Conservation (phyloP, 2,797 vertebrate species). For the Danio choprae region DNA sequence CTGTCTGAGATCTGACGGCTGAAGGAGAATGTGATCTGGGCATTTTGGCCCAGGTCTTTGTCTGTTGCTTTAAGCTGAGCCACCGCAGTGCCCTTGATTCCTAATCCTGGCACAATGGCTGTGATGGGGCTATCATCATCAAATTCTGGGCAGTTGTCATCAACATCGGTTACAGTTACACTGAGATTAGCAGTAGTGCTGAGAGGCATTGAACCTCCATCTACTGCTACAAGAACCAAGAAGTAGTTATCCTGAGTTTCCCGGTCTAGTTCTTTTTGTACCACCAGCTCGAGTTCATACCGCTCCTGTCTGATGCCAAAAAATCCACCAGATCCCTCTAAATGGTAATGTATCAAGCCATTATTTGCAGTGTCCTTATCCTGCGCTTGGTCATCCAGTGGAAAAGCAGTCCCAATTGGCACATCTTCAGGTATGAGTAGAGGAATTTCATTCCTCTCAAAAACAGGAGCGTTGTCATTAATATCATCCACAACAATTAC, state of each 20-base stretch:
- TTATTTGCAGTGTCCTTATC: constrained; percentile 76
- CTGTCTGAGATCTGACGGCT: constrained; percentile 77
- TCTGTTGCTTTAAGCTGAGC: constrained; percentile 76
- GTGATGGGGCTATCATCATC: constrained; percentile 60
- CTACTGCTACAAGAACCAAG: constrained; percentile 74
- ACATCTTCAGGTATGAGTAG: constrained; percentile 76
- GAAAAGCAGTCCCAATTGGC: constrained; percentile 68
- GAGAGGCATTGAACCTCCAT: constrained; percentile 70
- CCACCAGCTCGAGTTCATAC: constrained; percentile 65
- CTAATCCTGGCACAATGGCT: constrained; percentile 70
- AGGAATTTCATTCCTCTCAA: constrained; percentile 73
- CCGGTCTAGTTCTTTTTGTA: constrained; percentile 74
- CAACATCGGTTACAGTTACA: constrained; percentile 78
- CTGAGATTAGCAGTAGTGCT: constrained; percentile 72
- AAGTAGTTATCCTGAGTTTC: constrained; percentile 73
- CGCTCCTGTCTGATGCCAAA: constrained; percentile 70
- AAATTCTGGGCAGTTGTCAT: constrained; percentile 84
- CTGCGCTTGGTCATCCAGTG: constrained; percentile 74
- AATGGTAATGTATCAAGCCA: constrained; percentile 70
- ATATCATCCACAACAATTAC: constrained; percentile 78
- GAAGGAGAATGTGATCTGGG: constrained; percentile 76
- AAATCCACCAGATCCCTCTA: constrained; percentile 69
- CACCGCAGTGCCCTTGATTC: constrained; percentile 68
- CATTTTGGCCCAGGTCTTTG: constrained; percentile 76
- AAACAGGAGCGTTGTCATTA: constrained; percentile 81